phyloP scores from a whole-genome alignment of 2,797 vertebrate genomes.

The Lateolabrax maculatus region DNA sequence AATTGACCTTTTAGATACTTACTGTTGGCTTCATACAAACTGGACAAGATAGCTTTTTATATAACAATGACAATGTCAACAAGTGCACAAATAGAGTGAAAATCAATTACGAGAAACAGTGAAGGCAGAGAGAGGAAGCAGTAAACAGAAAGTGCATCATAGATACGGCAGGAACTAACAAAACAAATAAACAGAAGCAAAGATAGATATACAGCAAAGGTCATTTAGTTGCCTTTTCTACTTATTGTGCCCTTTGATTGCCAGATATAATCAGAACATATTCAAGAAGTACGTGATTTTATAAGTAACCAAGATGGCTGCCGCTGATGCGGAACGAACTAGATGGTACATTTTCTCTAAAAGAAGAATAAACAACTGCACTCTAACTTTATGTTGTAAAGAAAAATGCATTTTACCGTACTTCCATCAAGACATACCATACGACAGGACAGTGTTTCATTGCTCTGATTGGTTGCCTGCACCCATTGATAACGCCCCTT shows the following conservation, averaged over 20 bases:
- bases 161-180: constrained; percentile 5
- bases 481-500: too few species aligned
- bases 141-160: constrained; percentile 4
- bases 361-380: too few species aligned
- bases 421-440: too few species aligned
- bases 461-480: too few species aligned
- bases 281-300: not conserved
- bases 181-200: constrained; percentile 4
- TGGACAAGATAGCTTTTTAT: constrained; percentile 3
- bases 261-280: not conserved
- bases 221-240: not conserved
- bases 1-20: not conserved
- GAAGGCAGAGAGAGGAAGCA: constrained; percentile 11
- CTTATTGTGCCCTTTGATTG: constrained; percentile 14
- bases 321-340: too few species aligned
- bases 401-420: too few species aligned
- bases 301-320: too few species aligned
- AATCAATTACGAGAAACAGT: constrained; percentile 10
- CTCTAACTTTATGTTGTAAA: too few species aligned
- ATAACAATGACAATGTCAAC: constrained; percentile 10
- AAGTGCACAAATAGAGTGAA: constrained; percentile 11
- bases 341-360: too few species aligned
- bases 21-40: constrained; percentile 6
- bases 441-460: too few species aligned
- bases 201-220: not conserved